phyloP scores from a whole-genome alignment of 2,888 invertebrate genomes.

The Metacarcinus magister region DNA sequence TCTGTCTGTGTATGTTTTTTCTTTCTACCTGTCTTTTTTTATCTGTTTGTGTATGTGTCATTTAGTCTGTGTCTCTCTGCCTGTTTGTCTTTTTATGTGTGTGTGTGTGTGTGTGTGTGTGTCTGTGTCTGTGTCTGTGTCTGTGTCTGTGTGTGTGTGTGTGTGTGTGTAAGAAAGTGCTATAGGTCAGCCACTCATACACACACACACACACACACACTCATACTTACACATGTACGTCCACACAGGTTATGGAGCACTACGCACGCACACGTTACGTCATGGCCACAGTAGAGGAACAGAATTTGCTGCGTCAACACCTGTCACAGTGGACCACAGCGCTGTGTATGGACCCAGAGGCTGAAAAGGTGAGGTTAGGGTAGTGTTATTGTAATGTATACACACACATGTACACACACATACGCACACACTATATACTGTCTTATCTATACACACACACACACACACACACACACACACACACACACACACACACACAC shows the following conservation, averaged over 20 bases:
- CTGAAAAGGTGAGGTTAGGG: constrained; percentile 68
- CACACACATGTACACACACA: neutral
- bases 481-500: neutral
- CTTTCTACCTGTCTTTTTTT: no score
- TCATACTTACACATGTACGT: neutral
- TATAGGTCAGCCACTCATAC: neutral
- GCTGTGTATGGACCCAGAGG: constrained; percentile 72
- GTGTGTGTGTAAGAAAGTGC: neutral
- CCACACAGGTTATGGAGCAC: constrained; percentile 78
- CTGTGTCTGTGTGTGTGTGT: no score
- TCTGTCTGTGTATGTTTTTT: neutral
- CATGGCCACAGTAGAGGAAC: constrained; percentile 67
- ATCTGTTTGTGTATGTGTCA: no score
- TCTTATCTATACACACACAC: no score
- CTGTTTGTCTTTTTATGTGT: no score
- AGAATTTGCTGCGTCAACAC: constrained; percentile 76
- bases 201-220: neutral
- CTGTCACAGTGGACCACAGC: constrained; percentile 81
- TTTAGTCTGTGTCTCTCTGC: no score
- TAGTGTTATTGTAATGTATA: no score
- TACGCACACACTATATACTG: no score
- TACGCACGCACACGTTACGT: constrained; percentile 68
- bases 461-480: no score
- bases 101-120: neutral
- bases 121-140: no score